phyloP scores from a whole-genome alignment of 2,113 vertebrate genomes.

The human region GRCh38 chr1:17701501-17702000 shows the following conservation, averaged over 20 bases:
- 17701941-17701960: not conserved
- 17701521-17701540: not conserved
- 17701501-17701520: not conserved
- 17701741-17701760: accelerated
- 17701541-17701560: not conserved
- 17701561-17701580: not conserved
- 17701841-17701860: not conserved
- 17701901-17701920: not conserved
- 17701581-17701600: accelerated
- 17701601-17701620: not conserved
- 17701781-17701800: not conserved
- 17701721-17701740: accelerated
- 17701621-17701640: not conserved
- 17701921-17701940: not conserved
- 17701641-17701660: not conserved
- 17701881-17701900: not conserved
- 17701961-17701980: not conserved
- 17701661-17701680: not conserved
- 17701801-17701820: not conserved
- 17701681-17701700: not conserved
- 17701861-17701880: not conserved
- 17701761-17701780: not conserved
- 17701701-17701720: not conserved
- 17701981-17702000: not conserved
- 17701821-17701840: not conserved